Conservation (phyloP, 2,888 invertebrate species). For the Clitarchus hookeri region DNA sequence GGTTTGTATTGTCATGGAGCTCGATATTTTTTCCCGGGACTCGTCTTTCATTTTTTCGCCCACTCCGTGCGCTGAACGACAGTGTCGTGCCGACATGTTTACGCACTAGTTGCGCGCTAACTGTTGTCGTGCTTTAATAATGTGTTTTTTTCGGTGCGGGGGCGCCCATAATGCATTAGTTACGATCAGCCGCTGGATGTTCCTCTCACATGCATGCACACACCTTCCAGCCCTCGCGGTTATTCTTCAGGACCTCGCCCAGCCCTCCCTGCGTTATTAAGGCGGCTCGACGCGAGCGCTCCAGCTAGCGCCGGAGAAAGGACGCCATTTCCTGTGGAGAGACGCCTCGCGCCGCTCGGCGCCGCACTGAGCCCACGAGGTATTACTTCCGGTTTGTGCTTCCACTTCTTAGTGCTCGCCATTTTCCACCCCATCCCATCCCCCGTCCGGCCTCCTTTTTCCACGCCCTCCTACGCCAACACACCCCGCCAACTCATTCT, state of each 20-base stretch:
- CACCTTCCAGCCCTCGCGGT: background rate
- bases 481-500: background rate
- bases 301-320: background rate
- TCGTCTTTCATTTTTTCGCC: no score
- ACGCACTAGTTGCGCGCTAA: background rate
- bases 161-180: background rate
- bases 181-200: background rate
- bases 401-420: slow-evolving; percentile 14
- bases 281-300: background rate
- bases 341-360: background rate
- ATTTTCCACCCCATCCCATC: background rate
- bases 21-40: no score
- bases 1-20: no score
- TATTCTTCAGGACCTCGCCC: background rate
- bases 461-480: background rate
- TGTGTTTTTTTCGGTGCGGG: background rate
- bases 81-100: background rate
- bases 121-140: background rate
- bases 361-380: background rate
- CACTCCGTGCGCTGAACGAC: no score
- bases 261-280: background rate
- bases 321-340: background rate
- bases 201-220: no score
- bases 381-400: slow-evolving; percentile 14
- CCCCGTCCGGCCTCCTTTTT: background rate